Percentiles rank a stretch among this genome's conserved stretches.
Evolutionary conservation across 2,113 vertebrate genomes (phyloP).

Genomic region (Pachyramphus minor): DNA sequence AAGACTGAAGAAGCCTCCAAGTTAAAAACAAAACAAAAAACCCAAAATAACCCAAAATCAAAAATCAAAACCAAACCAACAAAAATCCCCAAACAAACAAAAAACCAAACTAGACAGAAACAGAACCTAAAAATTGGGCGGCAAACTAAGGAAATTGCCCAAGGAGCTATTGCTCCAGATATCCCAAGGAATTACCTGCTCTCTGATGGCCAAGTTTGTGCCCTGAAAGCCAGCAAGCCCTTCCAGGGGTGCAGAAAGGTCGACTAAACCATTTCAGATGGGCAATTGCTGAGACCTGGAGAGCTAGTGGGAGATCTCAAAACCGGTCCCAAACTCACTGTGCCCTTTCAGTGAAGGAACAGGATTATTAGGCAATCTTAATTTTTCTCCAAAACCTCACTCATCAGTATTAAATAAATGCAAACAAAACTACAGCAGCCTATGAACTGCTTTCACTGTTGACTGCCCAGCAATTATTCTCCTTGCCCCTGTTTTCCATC

Average conservation of each 20-base stretch:
- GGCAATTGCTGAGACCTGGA: neutral
- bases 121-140: neutral
- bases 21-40: neutral
- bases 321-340: neutral
- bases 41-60: too few relatives aligned
- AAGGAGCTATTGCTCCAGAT: neutral
- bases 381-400: neutral
- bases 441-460: neutral
- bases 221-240: rapidly evolving
- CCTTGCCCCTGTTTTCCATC: neutral
- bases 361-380: neutral
- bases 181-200: neutral
- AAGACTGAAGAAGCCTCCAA: neutral
- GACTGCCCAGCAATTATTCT: neutral
- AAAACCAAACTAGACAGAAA: neutral
- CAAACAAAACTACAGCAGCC: neutral
- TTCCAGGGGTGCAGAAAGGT: neutral
- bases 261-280: rapidly evolving
- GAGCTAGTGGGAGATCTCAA: neutral
- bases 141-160: neutral
- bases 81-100: too few relatives aligned
- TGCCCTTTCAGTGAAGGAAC: neutral
- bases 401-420: neutral
- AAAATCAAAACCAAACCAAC: neutral
- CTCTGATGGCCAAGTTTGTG: rapidly evolving